These are phyloP conservation scores for Erannis defoliaria DNA, from an alignment of 2,888 invertebrate species.

Conservation along the genomic window DNA sequence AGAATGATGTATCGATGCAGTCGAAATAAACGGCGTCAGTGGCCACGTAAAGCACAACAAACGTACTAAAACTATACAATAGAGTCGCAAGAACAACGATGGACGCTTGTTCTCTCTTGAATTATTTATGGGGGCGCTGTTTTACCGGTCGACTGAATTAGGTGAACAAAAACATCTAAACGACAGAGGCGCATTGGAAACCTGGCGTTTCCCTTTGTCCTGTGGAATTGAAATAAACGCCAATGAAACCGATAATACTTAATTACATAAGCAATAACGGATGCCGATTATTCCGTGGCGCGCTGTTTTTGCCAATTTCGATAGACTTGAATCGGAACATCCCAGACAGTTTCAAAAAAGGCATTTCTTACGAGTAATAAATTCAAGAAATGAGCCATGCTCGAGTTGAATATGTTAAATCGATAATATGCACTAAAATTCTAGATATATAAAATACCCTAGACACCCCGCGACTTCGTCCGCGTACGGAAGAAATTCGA, in stretches of 20 bases:
- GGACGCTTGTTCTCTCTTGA: conserved; percentile 70
- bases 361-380: not conserved
- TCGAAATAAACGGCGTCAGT: conserved; percentile 42
- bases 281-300: conserved; percentile 51
- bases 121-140: conserved; percentile 79
- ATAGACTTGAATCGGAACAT: conserved; percentile 19
- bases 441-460: not conserved
- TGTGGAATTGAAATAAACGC: conserved; percentile 52
- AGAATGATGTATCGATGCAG: conserved; percentile 46
- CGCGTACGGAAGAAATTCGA: no score
- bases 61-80: conserved; percentile 67
- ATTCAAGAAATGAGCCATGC: not conserved
- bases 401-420: not conserved
- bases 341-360: conserved; percentile 16
- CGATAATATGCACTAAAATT: not conserved
- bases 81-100: conserved; percentile 71
- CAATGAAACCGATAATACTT: conserved; percentile 59
- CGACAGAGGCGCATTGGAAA: conserved; percentile 65
- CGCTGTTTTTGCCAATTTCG: conserved; percentile 41
- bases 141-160: conserved; percentile 76
- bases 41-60: conserved; percentile 53
- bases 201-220: conserved; percentile 62
- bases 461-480: no score
- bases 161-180: conserved; percentile 68
- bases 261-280: conserved; percentile 51